Evolutionary conservation across 2,113 vertebrate genomes (phyloP).

Genomic region (Oxyura jamaicensis): DNA sequence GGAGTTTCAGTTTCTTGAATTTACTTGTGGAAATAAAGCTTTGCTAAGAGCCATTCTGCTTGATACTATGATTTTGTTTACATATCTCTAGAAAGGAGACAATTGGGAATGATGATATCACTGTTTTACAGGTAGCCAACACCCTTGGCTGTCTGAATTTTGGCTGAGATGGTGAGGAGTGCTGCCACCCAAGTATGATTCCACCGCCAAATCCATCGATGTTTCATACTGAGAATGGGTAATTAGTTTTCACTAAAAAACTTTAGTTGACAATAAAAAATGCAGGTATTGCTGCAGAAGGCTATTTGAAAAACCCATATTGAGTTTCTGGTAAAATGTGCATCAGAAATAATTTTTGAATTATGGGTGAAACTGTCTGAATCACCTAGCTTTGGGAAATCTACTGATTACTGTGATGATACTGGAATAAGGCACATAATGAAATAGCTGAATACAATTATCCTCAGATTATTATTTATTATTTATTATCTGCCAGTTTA

Average conservation of each 20-base stretch:
- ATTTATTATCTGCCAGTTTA: neutral
- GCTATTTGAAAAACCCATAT: neutral
- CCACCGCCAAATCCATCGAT: slow-evolving; percentile 2
- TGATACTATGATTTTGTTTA: slow-evolving; percentile 29
- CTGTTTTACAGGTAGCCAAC: slow-evolving; percentile 62
- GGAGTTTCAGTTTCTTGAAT: neutral
- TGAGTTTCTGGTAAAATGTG: neutral
- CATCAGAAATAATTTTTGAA: neutral
- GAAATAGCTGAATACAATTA: neutral
- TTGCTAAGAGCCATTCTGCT: neutral
- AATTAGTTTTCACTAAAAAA: slow-evolving; percentile 52
- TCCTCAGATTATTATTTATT: neutral
- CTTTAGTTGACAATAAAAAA: slow-evolving; percentile 19
- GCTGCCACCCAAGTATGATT: slow-evolving; percentile 35
- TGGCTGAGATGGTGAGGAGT: slow-evolving; percentile 30
- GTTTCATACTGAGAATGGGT: slow-evolving; percentile 57
- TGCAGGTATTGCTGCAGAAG: neutral
- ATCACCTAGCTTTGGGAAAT: neutral
- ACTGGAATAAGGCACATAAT: neutral
- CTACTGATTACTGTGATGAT: neutral
- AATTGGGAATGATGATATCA: slow-evolving; percentile 60
- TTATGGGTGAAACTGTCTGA: neutral
- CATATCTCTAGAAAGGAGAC: neutral
- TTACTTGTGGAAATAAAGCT: neutral
- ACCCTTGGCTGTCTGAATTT: slow-evolving; percentile 46